Base-by-base conservation (phyloP, 2,113 vertebrate species). In the Amphilophus citrinellus region DNA sequence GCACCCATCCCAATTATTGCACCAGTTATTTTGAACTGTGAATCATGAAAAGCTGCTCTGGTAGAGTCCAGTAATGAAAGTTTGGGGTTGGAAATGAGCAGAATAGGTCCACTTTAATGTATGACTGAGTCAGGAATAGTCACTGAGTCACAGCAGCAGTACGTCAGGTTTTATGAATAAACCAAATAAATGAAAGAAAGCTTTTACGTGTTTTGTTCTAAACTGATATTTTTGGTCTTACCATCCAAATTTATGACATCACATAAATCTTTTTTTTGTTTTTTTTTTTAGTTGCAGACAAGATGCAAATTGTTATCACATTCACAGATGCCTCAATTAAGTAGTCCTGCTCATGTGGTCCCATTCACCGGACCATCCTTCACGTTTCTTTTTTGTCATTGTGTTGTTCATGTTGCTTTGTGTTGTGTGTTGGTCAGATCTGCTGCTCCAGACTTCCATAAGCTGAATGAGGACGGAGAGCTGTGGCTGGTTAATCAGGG, bases 401-500 rank as follows among this genome's bases (percentile, higher is more conserved):
- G 82, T 95, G 78, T 79, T 88, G 73, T 95, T 95, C 93, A 94
- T 86, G 73, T 94, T 81, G 95, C 95, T 92, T 90, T 92, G 86
- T 93, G 91, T 90, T 90, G 78, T 92, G 82, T 92, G 90, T 92
- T 90, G 96, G 95, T 97, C 97, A 99, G 98, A 97, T 96, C 96
- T 84, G 95, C 96, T 86, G 94, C 97, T 94, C 96, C 97, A 96
- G 97, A 99, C 95, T 97, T 91, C 95, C 97, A 97, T 96, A 91
- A 96, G 95, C 95, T 99, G 97, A 99, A 99, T 97, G 98, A 99
- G 97, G 98, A 99, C 76, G 97, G 98, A 96, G 98, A 99, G 94
- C 97, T 99, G 95, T 99, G 97, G 98, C 97, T 99, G 97, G 98
- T 97, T 96, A 98, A 99, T 97, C 97, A 99, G 97, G 98, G 98